Evolutionary conservation across 2,113 vertebrate species (phyloP), one percentile per base, ranked within the genome.

Genomic region (Junco hyemalis): DNA sequence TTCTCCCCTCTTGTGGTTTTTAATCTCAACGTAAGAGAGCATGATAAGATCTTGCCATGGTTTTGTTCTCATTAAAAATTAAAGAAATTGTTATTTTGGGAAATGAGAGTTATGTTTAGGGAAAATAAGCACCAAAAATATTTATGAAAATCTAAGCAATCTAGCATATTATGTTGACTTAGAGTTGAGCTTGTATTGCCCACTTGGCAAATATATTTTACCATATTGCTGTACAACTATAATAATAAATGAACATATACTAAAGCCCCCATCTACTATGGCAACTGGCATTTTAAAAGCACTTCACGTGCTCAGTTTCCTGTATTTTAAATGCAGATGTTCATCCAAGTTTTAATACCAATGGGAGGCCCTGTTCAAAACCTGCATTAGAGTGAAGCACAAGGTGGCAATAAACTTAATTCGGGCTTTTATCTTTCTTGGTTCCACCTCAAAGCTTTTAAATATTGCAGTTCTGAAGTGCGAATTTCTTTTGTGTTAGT

Each of bases 401-500:
- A 97, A 95, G 88, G 95, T 94, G 96, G 95, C 94, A 97, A 95
- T 97, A 96, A 96, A 97, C 92, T 97, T 97, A 93, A 96, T 97
- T 96, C 8, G 47, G 90, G 91, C 91, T 97, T 97, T 98, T 97
- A 93, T 96, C 95, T 96, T 96, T 97, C 95, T 97, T 97, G 96
- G 95, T 97, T 97, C 92, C 86, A 96, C 97, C 96, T 97, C 95
- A 96, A 95, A 97, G 86, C 90, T 96, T 97, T 97, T 96, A 94
- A 97, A 97, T 96, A 83, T 97, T 96, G 95, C 86, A 93, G 97
- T 97, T 97, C 92, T 94, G 70, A 97, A 96, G 95, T 89, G 95
- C 1, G 81, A 88, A 86, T 97, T 94, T 97, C 97, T 98, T 97
- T 98, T 98, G 98, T 98, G 97, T 96, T 97, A 97, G 96, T 97